These are phyloP conservation scores for Drosophila flavopinicola DNA, from an alignment of 2,888 invertebrate species.

Conservation along the genomic window DNA sequence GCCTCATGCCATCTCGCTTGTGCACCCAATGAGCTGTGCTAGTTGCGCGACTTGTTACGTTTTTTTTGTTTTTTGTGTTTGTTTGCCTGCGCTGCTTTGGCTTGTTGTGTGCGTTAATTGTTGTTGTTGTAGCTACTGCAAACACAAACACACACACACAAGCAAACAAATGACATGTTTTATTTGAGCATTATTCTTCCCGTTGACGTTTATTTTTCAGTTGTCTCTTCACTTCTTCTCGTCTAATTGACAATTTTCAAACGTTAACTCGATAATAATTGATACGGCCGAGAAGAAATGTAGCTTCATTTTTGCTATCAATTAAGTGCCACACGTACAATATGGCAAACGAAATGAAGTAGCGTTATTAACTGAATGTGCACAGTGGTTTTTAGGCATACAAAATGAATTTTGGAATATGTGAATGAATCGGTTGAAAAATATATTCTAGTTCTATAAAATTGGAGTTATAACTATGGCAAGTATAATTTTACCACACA, in stretches of 20 bases:
- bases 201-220: constrained; percentile 42
- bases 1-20: constrained; percentile 57
- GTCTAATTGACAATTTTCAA: constrained; percentile 18
- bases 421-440: too few relatives aligned
- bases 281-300: background rate
- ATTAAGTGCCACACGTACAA: too few relatives aligned
- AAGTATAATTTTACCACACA: too few relatives aligned
- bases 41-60: constrained; percentile 37
- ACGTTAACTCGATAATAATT: constrained; percentile 11
- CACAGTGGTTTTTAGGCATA: too few relatives aligned
- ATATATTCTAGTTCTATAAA: too few relatives aligned
- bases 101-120: constrained; percentile 54
- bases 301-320: background rate
- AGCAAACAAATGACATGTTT: constrained; percentile 45
- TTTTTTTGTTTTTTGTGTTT: constrained; percentile 13
- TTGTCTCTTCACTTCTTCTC: constrained; percentile 17
- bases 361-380: too few relatives aligned
- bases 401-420: too few relatives aligned
- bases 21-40: constrained; percentile 60
- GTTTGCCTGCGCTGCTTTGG: constrained; percentile 34
- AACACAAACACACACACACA: constrained; percentile 16
- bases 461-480: too few relatives aligned
- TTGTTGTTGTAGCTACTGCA: constrained; percentile 44
- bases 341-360: too few relatives aligned
- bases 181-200: constrained; percentile 42